phyloP scores from a whole-genome alignment of 1,140 invertebrate genomes.

The Listronotus bonariensis region DNA sequence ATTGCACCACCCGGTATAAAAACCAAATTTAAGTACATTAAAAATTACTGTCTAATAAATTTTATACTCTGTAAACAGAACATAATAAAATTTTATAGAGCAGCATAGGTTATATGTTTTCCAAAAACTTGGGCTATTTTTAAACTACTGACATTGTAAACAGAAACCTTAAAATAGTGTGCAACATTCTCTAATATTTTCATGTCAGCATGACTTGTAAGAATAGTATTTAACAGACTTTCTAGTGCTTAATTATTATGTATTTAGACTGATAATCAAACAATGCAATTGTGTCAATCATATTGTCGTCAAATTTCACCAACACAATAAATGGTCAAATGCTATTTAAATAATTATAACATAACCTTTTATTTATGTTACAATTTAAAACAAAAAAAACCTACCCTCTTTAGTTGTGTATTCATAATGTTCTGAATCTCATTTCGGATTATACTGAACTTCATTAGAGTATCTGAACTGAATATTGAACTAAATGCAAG shows the following conservation, averaged over 20 bases:
- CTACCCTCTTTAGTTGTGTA: conserved; percentile 95
- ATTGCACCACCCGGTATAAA: too few relatives aligned
- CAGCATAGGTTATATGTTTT: too few relatives aligned
- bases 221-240: not conserved
- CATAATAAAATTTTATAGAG: too few relatives aligned
- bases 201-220: not conserved
- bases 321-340: too few relatives aligned
- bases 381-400: too few relatives aligned
- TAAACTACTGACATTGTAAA: conserved; percentile 15
- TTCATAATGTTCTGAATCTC: conserved; percentile 97
- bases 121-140: conserved; percentile 9
- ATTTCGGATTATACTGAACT: conserved; percentile 94
- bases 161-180: conserved; percentile 5
- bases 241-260: not conserved
- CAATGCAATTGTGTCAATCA: too few relatives aligned
- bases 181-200: not conserved
- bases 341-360: too few relatives aligned
- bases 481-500: conserved; percentile 90
- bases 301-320: too few relatives aligned
- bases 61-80: too few relatives aligned
- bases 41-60: too few relatives aligned
- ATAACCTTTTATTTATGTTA: not conserved
- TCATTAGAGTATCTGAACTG: conserved; percentile 96
- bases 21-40: too few relatives aligned
- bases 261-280: not conserved